Evolutionary conservation across 2,888 invertebrate genomes (phyloP).

Genomic region (Nemurella pictetii): DNA sequence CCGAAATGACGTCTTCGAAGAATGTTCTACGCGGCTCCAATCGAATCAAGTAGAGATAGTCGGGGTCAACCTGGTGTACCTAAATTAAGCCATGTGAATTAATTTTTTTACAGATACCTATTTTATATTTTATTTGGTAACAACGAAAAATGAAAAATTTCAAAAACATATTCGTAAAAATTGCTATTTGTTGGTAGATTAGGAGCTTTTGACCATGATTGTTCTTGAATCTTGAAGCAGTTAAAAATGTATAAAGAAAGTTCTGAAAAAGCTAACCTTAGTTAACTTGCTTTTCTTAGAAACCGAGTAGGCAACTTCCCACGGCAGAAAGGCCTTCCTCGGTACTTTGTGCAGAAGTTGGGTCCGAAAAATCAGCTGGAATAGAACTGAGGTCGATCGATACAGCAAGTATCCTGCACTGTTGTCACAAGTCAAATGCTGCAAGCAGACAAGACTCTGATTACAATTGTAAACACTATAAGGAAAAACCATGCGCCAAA

Average conservation of each 20-base stretch:
- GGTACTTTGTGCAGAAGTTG: slow-evolving; percentile 64
- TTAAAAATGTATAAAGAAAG: not conserved
- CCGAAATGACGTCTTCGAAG: slow-evolving; percentile 44
- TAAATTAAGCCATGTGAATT: not conserved
- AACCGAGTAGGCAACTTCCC: slow-evolving; percentile 53
- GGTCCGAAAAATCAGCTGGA: slow-evolving; percentile 69
- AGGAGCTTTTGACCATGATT: not conserved
- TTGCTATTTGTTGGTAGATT: not conserved
- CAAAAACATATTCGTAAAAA: too few relatives aligned
- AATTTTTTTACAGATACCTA: not conserved
- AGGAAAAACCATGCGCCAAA: too few relatives aligned
- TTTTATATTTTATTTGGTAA: too few relatives aligned
- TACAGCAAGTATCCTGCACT: slow-evolving; percentile 58
- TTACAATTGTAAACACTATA: not conserved
- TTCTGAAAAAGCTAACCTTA: slow-evolving; percentile 5
- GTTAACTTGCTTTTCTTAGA: slow-evolving; percentile 18
- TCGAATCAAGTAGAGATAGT: slow-evolving; percentile 65
- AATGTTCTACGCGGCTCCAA: slow-evolving; percentile 61
- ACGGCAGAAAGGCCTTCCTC: slow-evolving; percentile 68
- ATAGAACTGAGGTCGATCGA: slow-evolving; percentile 62
- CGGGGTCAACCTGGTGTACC: slow-evolving; percentile 53
- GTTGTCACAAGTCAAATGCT: slow-evolving; percentile 62
- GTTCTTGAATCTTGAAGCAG: not conserved
- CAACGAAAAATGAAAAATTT: too few relatives aligned
- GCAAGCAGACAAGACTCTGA: slow-evolving; percentile 42